A percentile compares a stretch with the other conserved stretches of the same genome.
Evolutionary conservation across 2,797 vertebrate species (phyloP).

Genomic region (Sebastes glaucus): DNA sequence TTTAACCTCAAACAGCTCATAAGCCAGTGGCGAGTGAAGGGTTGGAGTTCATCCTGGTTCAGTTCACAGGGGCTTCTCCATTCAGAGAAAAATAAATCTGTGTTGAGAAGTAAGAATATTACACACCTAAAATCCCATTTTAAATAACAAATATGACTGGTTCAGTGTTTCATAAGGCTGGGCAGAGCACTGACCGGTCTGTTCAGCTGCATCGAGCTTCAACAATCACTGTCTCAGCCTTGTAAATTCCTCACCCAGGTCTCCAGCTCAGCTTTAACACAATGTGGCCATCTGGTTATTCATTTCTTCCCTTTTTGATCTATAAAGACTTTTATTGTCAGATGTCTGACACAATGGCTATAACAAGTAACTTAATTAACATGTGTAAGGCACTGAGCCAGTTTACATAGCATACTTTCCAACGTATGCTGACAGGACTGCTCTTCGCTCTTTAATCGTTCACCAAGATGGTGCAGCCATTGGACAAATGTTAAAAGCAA

Average conservation of each 20-base stretch:
- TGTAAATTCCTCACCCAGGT: background rate
- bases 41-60: constrained; percentile 14
- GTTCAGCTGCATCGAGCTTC: constrained; percentile 9
- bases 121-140: background rate
- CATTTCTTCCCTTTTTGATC: background rate
- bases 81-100: background rate
- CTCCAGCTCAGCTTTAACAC: background rate
- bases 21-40: background rate
- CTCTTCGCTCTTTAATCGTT: background rate
- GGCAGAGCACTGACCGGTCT: background rate
- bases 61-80: background rate
- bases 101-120: background rate
- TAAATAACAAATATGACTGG: background rate
- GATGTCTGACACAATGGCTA: background rate
- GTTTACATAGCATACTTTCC: background rate
- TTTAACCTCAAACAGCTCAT: background rate
- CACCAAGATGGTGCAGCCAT: background rate
- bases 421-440: background rate
- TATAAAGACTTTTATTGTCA: constrained; percentile 2
- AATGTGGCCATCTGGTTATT: constrained; percentile 17
- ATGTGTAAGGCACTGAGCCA: background rate
- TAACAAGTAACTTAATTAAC: background rate
- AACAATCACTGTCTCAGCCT: background rate
- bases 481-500: background rate
- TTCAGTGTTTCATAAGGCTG: background rate